Evolutionary conservation across 2,113 vertebrate genomes (phyloP).

Genomic region (Oxyruncus cristatus): DNA sequence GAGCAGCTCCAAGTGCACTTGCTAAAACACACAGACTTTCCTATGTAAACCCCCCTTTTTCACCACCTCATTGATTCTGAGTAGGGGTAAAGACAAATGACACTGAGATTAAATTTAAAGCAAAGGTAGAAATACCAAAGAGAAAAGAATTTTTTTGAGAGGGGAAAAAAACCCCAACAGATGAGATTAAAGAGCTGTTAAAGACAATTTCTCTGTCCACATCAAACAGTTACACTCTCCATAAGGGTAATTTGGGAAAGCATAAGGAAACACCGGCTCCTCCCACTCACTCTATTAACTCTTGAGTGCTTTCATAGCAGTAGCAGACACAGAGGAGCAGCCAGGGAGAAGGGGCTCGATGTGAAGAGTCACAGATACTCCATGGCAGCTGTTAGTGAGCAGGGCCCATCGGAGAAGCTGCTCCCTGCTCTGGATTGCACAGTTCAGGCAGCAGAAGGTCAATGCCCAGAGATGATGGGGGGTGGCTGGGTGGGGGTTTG

Average conservation of each 20-base stretch:
- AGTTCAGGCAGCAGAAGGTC: neutral
- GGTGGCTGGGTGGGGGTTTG: neutral
- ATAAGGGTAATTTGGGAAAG: neutral
- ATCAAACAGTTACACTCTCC: neutral
- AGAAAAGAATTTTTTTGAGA: neutral
- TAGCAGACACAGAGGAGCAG: neutral
- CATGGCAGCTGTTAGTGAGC: rapidly evolving
- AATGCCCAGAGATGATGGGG: rapidly evolving
- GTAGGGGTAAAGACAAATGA: neutral
- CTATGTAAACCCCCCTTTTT: neutral
- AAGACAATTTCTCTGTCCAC: neutral
- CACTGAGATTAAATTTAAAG: neutral
- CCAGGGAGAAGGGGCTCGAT: rapidly evolving
- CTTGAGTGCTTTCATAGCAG: neutral
- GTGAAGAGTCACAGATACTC: rapidly evolving
- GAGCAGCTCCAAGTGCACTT: neutral
- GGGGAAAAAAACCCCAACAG: rapidly evolving
- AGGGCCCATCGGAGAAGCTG: neutral
- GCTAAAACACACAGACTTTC: neutral
- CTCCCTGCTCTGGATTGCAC: neutral
- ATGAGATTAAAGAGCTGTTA: neutral
- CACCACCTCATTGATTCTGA: neutral
- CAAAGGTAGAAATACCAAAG: neutral
- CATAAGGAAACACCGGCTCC: neutral
- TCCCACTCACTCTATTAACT: neutral